Base-by-base conservation (phyloP, 2,797 vertebrate species). In the Clarias laeviceps region DNA sequence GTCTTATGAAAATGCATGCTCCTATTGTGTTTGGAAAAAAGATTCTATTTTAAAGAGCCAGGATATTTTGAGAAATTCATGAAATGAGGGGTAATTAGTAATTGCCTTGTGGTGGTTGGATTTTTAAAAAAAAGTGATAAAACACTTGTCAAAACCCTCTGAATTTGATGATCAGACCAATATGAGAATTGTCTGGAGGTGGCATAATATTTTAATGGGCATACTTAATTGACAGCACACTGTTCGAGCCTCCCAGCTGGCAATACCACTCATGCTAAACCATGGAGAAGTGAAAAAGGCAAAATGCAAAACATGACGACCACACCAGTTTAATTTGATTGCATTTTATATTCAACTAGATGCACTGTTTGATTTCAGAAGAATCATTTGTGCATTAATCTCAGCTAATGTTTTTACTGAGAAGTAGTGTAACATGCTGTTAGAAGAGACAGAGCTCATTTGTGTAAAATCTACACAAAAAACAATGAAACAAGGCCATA, bases 161-260 rank as follows among this genome's bases (percentile, higher is more conserved):
- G 15, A 56, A 74, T 56, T 27, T 74, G n/a, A 54, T 74, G 17
- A 74, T 74, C 50, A 56, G 50, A 29, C 50, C n/a, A 74, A 74
- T 74, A 29, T 74, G 72, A 74, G 14, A 56, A 74, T 74, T 54
- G 50, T 74, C n/a, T 74, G n/a, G 72, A n/a, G n/a, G n/a, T 29
- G 45, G 15, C 50, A 20, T 56, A 29, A 56, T 74, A 74, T 29
- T 74, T 74, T 74, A 54, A 56, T 17, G 45, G 24, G 12, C 45
- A 54, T 74, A 54, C 45, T 74, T 74, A 54, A 56, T 56, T 74
- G 50, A 56, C 45, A 54, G 15, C 45, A 45, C 70, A 22, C 70
- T 45, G 70, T 72, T 72, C 45, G 2, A 72, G 22, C 24, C 5
- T 17, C 24, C n/a, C 72, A 74, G n/a, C 72, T 56, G 45, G 72